Conservation (phyloP, 2,797 vertebrate species). For the Paguma larvata region DNA sequence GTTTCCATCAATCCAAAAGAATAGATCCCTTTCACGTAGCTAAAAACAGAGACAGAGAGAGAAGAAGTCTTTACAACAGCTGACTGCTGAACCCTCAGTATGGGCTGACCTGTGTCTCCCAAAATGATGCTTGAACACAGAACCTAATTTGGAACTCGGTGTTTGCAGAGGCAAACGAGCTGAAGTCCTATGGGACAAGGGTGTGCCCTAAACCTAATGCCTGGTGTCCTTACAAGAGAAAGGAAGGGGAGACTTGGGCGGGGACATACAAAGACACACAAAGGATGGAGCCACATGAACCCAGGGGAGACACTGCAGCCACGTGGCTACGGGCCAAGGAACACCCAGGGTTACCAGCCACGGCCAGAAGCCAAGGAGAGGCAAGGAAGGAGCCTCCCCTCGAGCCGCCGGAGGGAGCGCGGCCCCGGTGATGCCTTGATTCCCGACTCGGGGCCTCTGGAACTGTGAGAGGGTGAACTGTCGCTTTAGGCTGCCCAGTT, state of each 20-base stretch:
- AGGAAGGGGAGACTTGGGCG: background rate
- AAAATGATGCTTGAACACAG: rapidly evolving
- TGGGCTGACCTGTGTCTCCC: rapidly evolving
- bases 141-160: background rate
- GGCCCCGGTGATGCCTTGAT: background rate
- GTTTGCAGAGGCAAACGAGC: background rate
- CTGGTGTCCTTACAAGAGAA: background rate
- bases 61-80: rapidly evolving
- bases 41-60: conserved; percentile 79
- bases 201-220: rapidly evolving
- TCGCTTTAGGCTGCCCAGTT: background rate
- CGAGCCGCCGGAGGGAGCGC: rapidly evolving
- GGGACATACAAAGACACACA: background rate
- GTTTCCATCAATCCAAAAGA: conserved; percentile 98
- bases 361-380: too few species aligned
- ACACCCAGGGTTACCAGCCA: rapidly evolving
- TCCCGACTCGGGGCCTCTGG: background rate
- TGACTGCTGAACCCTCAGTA: rapidly evolving
- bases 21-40: conserved; percentile 96
- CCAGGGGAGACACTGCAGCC: too few species aligned
- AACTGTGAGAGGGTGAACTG: rapidly evolving
- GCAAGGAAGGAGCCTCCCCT: rapidly evolving
- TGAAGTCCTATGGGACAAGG: rapidly evolving
- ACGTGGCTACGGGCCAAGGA: too few species aligned
- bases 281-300: too few species aligned